Evolutionary conservation across 1,140 invertebrate genomes (phyloP).

Genomic region (Nixonia krombeini): DNA sequence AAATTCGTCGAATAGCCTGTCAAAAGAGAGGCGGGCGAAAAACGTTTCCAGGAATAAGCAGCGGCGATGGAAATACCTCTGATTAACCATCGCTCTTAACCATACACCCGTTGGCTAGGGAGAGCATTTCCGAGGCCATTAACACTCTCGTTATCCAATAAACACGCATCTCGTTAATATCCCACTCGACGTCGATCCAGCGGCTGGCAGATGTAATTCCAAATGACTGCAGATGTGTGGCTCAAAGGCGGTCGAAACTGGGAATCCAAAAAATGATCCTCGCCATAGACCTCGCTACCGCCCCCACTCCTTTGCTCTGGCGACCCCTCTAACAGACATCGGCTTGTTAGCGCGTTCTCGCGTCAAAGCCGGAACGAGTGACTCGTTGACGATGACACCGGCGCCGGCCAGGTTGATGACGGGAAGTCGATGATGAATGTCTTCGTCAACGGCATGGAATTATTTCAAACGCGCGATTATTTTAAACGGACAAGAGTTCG

Average conservation of each 20-base stretch:
- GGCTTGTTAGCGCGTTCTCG: conserved; percentile 52
- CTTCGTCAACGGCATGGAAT: background rate
- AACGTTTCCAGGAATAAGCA: too few relatives aligned
- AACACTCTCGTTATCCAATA: background rate
- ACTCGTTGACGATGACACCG: conserved; percentile 37
- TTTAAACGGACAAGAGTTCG: too few relatives aligned
- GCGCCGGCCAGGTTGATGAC: conserved; percentile 42
- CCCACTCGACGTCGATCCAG: background rate
- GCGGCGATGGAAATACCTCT: background rate
- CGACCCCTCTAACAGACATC: conserved; percentile 7
- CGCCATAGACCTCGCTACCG: background rate
- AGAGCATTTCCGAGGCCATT: background rate
- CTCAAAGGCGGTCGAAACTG: background rate
- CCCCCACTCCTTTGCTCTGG: background rate
- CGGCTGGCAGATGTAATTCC: conserved; percentile 10
- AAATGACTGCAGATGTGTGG: conserved; percentile 19
- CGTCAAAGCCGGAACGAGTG: conserved; percentile 3
- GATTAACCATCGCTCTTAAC: too few relatives aligned
- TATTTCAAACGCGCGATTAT: background rate
- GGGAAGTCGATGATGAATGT: conserved; percentile 48
- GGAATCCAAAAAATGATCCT: conserved; percentile 16
- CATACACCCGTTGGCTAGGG: too few relatives aligned
- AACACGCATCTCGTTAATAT: conserved; percentile 6
- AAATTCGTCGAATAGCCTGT: too few relatives aligned
- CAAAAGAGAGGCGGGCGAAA: too few relatives aligned